These are phyloP conservation scores for Montipora efflorescens DNA, from an alignment of 64 coral and sea anemone species.

Conservation along the genomic window DNA sequence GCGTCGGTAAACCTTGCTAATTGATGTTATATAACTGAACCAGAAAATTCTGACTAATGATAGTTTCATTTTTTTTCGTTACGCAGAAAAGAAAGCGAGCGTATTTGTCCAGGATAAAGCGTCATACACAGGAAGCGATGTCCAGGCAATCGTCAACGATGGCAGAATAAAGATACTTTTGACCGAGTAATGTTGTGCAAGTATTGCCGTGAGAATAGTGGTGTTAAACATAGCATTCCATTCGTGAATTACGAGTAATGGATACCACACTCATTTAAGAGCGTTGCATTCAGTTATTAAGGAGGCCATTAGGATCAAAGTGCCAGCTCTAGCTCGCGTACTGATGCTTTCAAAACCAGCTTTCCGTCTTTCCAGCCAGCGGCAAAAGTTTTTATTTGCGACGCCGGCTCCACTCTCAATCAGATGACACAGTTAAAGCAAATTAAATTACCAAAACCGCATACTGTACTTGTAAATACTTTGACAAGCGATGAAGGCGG, in stretches of 20 bases:
- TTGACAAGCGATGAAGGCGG: too few species aligned
- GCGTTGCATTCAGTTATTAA: too few species aligned
- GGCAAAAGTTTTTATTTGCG: too few species aligned
- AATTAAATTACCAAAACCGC: too few species aligned
- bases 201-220: background rate
- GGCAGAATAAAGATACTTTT: conserved; percentile 73
- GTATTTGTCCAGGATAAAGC: conserved; percentile 71
- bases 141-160: conserved; percentile 45
- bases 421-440: too few species aligned
- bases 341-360: too few species aligned
- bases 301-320: too few species aligned
- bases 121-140: conserved; percentile 71
- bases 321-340: too few species aligned
- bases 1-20: background rate
- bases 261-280: too few species aligned
- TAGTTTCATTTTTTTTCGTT: background rate
- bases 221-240: background rate
- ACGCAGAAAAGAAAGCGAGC: conserved; percentile 72
- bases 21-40: background rate
- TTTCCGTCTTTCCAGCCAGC: too few species aligned
- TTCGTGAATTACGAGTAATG: background rate
- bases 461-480: too few species aligned
- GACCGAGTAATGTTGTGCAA: background rate
- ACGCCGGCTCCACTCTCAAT: too few species aligned
- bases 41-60: background rate